Percentiles rank a stretch among this genome's conserved stretches.
These are phyloP conservation scores for Cossypha niveicapilla DNA, from an alignment of 2,797 vertebrate genomes.

Conservation along the genomic window DNA sequence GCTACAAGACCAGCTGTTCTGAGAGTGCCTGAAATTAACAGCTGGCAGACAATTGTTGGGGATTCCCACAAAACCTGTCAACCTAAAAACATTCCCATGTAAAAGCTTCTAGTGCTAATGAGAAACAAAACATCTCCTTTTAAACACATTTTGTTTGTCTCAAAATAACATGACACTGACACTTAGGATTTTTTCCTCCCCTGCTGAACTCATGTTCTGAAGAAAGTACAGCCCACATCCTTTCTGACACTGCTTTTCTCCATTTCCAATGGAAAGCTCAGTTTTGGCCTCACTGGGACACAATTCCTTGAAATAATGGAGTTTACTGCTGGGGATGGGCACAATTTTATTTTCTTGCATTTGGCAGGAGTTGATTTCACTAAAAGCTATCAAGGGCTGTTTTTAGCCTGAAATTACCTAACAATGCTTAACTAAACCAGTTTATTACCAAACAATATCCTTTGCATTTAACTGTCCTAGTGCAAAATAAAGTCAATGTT, in stretches of 20 bases:
- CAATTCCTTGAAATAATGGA: not conserved
- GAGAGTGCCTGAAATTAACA: not conserved
- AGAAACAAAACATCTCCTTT: not conserved
- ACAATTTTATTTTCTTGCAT: not conserved
- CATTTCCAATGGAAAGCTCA: not conserved
- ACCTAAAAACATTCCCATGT: not conserved
- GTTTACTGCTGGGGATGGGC: not conserved
- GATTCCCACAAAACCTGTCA: not conserved
- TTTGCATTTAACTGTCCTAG: not conserved
- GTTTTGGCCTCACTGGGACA: not conserved
- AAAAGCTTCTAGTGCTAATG: not conserved
- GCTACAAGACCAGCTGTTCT: not conserved
- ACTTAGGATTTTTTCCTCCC: not conserved
- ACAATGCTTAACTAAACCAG: not conserved
- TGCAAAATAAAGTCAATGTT: not conserved
- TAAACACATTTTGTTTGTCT: not conserved
- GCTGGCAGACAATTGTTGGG: not conserved
- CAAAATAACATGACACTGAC: not conserved
- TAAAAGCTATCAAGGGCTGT: not conserved
- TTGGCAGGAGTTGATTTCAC: not conserved
- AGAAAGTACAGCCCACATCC: not conserved
- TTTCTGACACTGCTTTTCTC: not conserved
- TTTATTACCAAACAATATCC: not conserved
- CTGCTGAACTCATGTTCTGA: not conserved
- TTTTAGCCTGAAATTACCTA: not conserved